Evolutionary conservation across 2,113 vertebrate species (phyloP).

Genomic region (Colinus virginianus): DNA sequence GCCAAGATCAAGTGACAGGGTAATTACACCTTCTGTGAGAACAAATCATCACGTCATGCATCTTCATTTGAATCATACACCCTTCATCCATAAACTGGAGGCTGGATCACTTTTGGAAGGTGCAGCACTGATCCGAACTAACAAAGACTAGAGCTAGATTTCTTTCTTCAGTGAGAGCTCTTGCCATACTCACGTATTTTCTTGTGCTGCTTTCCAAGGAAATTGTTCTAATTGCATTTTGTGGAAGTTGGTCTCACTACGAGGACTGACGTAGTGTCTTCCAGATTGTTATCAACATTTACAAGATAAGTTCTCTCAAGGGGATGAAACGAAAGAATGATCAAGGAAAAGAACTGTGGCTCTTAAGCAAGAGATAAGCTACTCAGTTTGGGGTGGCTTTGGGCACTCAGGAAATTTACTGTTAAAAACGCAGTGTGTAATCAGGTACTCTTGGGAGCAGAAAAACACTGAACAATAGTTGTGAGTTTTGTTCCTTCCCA

Average conservation of each 20-base stretch:
- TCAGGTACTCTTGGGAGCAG: neutral
- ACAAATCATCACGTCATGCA: neutral
- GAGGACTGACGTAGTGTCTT: neutral
- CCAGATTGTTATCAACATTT: neutral
- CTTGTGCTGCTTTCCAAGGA: neutral
- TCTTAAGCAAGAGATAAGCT: neutral
- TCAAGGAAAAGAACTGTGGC: neutral
- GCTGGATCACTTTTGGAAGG: neutral
- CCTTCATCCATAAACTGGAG: neutral
- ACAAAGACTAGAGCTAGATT: neutral
- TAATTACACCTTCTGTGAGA: neutral
- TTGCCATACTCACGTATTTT: neutral
- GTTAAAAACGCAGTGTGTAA: neutral
- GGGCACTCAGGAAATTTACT: neutral
- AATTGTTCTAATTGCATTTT: neutral
- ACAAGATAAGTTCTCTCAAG: neutral
- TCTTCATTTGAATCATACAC: neutral
- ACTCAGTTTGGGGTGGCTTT: neutral
- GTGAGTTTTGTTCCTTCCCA: neutral
- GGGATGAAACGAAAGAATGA: neutral
- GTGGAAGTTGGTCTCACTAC: neutral
- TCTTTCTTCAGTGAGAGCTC: neutral
- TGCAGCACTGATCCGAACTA: neutral
- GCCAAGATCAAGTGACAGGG: neutral
- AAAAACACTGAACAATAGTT: neutral